A percentile compares a stretch with the other conserved stretches of the same genome.
Evolutionary conservation across 1,140 invertebrate species (phyloP).

Genomic region (Galleria mellonella): DNA sequence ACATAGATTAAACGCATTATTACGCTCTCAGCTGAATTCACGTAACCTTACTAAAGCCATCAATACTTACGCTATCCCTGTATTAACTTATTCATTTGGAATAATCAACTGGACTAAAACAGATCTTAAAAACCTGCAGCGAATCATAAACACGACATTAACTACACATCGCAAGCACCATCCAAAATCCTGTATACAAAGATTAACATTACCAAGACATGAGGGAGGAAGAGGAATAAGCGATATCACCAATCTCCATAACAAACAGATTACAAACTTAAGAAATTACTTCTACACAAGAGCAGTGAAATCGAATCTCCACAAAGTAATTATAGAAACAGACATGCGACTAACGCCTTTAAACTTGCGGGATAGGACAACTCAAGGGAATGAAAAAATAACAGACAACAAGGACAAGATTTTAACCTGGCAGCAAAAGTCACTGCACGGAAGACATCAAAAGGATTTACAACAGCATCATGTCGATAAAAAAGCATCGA

Average conservation of each 20-base stretch:
- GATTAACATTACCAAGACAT: slow-evolving; percentile 12
- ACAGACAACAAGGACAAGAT: not conserved
- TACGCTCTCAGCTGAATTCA: slow-evolving; percentile 6
- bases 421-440: not conserved
- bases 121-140: not conserved
- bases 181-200: slow-evolving; percentile 20
- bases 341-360: slow-evolving; percentile 10
- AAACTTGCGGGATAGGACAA: not conserved
- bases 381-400: not conserved
- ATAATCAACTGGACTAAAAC: not conserved
- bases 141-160: slow-evolving; percentile 2
- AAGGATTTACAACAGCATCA: not conserved
- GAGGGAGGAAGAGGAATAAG: slow-evolving; percentile 20
- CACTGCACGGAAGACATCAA: not conserved
- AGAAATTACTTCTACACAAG: not conserved
- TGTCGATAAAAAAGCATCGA: not conserved
- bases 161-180: slow-evolving; percentile 16
- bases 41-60: slow-evolving; percentile 18
- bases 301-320: too few species aligned
- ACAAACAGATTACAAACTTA: slow-evolving; percentile 9
- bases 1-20: slow-evolving; percentile 10
- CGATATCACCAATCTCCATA: slow-evolving; percentile 7
- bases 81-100: slow-evolving; percentile 19
- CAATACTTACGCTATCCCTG: slow-evolving; percentile 21
- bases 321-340: too few species aligned